These are phyloP conservation scores for Paedocypris micromegethes DNA, from an alignment of 2,797 vertebrate genomes.

Conservation along the genomic window DNA sequence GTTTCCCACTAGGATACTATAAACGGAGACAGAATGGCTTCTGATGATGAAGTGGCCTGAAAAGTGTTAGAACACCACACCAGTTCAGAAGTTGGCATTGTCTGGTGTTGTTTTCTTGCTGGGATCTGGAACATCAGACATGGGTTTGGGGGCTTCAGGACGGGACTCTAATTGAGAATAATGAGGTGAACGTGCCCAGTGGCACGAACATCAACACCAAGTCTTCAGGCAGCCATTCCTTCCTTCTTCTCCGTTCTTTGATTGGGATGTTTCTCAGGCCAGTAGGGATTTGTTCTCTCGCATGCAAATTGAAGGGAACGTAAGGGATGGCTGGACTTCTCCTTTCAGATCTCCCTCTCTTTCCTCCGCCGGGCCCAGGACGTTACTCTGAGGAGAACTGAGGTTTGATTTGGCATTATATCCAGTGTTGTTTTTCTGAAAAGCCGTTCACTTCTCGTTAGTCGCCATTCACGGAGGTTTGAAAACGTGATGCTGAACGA, in stretches of 20 bases:
- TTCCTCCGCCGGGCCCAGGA: no score
- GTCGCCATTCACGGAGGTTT: no score
- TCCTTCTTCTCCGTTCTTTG: slow-evolving; percentile 9
- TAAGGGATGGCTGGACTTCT: neutral
- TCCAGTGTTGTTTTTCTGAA: no score
- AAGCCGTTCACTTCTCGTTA: no score
- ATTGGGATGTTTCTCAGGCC: neutral
- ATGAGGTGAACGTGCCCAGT: slow-evolving; percentile 7
- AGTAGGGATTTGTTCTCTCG: neutral
- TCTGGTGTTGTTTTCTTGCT: neutral
- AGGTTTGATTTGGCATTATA: no score
- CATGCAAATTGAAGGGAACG: neutral
- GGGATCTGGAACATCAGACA: slow-evolving; percentile 2
- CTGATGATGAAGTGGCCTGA: no score
- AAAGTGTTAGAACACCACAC: no score
- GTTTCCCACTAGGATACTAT: no score
- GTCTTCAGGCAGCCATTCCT: neutral
- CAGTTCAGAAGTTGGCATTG: neutral
- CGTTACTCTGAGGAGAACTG: no score
- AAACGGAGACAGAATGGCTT: no score
- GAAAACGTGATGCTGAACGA: no score
- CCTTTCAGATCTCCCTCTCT: no score
- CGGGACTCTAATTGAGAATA: slow-evolving; percentile 15
- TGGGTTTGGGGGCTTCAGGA: neutral
- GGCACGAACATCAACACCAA: neutral